Conservation (phyloP, 2,113 vertebrate species). For the Rana temporaria region DNA sequence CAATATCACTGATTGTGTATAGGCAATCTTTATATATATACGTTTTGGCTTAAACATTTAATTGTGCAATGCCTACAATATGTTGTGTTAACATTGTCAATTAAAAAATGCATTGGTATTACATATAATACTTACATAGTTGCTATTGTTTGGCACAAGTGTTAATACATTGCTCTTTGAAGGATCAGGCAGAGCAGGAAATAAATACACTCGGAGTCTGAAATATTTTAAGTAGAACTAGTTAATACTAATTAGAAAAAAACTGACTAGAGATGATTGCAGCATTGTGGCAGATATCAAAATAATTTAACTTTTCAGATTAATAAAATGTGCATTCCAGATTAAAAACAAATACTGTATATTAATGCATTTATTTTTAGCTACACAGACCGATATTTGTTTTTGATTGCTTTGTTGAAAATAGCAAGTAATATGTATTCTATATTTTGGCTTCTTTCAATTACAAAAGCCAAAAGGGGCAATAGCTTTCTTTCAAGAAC, state of each 20-base stretch:
- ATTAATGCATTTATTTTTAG: no score
- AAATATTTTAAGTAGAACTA: neutral
- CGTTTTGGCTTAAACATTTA: neutral
- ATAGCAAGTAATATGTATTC: neutral
- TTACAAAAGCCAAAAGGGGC: no score
- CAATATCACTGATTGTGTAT: neutral
- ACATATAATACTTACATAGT: constrained; percentile 8
- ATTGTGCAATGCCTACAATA: neutral
- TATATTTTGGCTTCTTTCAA: no score
- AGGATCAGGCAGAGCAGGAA: neutral
- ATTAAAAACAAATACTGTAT: no score
- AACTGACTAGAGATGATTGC: neutral
- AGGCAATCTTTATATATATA: neutral
- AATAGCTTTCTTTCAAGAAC: no score
- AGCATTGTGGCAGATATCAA: neutral
- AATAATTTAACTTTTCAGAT: no score
- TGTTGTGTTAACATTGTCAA: neutral
- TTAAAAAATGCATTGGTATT: neutral
- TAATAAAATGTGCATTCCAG: no score
- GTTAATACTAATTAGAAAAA: neutral
- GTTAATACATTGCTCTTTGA: constrained; percentile 1
- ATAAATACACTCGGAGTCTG: neutral
- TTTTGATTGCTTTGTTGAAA: neutral
- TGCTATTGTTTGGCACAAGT: neutral
- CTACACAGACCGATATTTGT: no score